Percentiles rank a stretch among this genome's conserved stretches.
These are phyloP conservation scores for Monopis laevigella DNA, from an alignment of 2,888 invertebrate genomes.

Conservation along the genomic window DNA sequence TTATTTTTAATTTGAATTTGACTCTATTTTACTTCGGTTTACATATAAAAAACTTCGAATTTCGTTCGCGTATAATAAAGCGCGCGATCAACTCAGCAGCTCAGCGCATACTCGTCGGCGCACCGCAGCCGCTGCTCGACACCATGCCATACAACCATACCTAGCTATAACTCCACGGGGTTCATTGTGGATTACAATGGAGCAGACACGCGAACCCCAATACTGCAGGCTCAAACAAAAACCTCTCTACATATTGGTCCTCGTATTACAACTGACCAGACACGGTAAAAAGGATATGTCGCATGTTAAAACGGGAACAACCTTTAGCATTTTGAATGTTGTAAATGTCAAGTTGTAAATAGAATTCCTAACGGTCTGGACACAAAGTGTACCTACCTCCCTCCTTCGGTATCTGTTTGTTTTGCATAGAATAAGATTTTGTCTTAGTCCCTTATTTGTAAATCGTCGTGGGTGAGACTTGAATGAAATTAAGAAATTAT, in stretches of 20 bases:
- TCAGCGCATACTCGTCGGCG: slow-evolving; percentile 54
- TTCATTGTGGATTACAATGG: slow-evolving; percentile 1
- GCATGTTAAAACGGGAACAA: slow-evolving; percentile 1
- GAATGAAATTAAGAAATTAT: too few species aligned
- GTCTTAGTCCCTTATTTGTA: too few species aligned
- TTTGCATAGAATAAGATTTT: too few species aligned
- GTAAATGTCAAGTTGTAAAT: slow-evolving; percentile 8
- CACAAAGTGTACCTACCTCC: too few species aligned
- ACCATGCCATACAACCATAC: slow-evolving; percentile 48
- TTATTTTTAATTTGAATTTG: slow-evolving; percentile 8
- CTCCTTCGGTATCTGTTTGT: too few species aligned
- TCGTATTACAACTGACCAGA: neutral
- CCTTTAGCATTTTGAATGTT: slow-evolving; percentile 6
- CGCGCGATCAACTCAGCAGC: slow-evolving; percentile 59
- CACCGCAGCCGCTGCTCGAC: slow-evolving; percentile 29
- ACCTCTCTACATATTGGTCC: neutral
- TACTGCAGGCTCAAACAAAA: neutral
- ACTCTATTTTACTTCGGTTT: neutral
- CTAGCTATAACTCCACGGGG: slow-evolving; percentile 2
- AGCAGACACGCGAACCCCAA: slow-evolving; percentile 11
- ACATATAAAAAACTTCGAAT: neutral
- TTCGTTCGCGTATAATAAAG: slow-evolving; percentile 19
- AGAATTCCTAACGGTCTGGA: too few species aligned
- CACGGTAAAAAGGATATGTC: neutral
- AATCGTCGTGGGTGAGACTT: too few species aligned